Conservation (phyloP, 1,140 invertebrate species). For the Drosophila lacteicornis region DNA sequence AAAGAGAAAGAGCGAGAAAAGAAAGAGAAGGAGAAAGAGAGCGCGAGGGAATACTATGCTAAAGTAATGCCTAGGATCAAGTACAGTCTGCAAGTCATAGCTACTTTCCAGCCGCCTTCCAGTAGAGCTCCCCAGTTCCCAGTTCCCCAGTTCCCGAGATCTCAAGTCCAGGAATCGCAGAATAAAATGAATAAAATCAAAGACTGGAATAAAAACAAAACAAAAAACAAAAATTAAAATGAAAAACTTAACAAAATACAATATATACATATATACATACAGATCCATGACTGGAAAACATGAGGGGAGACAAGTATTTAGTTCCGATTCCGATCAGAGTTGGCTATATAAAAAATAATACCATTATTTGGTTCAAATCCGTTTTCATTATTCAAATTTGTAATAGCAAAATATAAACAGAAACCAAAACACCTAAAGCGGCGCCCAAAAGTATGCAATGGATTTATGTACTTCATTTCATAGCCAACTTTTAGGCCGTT, state of each 20-base stretch:
- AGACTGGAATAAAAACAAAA: conserved; percentile 66
- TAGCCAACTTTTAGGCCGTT: conserved; percentile 1
- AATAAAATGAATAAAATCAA: conserved; percentile 70
- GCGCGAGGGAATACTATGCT: conserved; percentile 40
- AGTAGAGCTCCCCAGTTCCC: conserved; percentile 4
- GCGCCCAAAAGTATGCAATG: not conserved
- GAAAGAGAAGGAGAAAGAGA: conserved; percentile 20
- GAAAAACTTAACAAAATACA: conserved; percentile 9
- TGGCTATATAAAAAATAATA: not conserved
- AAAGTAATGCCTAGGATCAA: conserved; percentile 42
- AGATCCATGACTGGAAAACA: conserved; percentile 20
- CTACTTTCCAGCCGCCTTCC: conserved; percentile 40
- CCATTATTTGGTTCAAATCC: conserved; percentile 16
- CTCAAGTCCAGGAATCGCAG: conserved; percentile 29
- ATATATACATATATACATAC: conserved; percentile 13
- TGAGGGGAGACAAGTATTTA: conserved; percentile 2
- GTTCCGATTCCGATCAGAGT: conserved; percentile 5
- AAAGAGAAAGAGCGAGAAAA: conserved; percentile 17
- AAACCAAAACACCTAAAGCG: not conserved
- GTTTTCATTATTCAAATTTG: not conserved
- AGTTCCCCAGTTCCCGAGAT: conserved; percentile 1
- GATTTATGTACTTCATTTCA: not conserved
- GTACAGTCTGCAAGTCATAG: conserved; percentile 40
- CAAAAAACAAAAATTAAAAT: conserved; percentile 29
- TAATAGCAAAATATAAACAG: not conserved